These are phyloP conservation scores for Meta bourneti DNA, from an alignment of 2,888 invertebrate species.

Conservation along the genomic window DNA sequence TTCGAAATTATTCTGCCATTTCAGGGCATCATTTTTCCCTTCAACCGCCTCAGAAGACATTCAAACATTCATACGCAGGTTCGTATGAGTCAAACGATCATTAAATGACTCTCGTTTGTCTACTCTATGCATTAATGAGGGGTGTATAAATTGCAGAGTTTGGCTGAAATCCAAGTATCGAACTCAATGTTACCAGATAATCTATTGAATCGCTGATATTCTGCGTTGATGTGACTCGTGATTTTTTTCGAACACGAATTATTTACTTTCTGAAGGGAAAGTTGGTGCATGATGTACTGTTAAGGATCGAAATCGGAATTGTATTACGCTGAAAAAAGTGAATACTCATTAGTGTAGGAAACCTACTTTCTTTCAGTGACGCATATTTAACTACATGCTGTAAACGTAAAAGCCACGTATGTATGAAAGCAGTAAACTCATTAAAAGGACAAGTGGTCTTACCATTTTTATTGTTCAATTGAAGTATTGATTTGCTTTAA, in stretches of 20 bases:
- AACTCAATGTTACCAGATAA: slow-evolving; percentile 42
- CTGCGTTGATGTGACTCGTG: slow-evolving; percentile 26
- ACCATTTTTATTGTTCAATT: no score
- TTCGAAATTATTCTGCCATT: slow-evolving; percentile 62
- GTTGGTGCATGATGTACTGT: neutral
- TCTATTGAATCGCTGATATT: slow-evolving; percentile 52
- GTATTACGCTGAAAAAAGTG: no score
- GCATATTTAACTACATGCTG: no score
- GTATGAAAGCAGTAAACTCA: no score
- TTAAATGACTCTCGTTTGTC: slow-evolving; percentile 68
- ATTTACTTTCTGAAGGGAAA: no score
- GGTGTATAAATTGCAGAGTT: slow-evolving; percentile 53
- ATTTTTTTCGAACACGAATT: neutral
- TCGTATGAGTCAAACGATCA: slow-evolving; percentile 58
- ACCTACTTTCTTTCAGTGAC: no score
- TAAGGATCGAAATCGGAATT: no score
- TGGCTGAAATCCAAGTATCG: slow-evolving; percentile 55
- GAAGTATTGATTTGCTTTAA: no score
- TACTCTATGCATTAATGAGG: slow-evolving; percentile 55
- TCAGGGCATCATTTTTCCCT: slow-evolving; percentile 54
- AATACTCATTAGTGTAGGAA: no score
- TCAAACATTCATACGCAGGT: slow-evolving; percentile 68
- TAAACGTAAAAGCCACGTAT: no score
- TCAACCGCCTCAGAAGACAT: slow-evolving; percentile 49
- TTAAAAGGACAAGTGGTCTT: no score